Evolutionary conservation across 2,888 invertebrate genomes (phyloP).

Genomic region (Smittia sp.): DNA sequence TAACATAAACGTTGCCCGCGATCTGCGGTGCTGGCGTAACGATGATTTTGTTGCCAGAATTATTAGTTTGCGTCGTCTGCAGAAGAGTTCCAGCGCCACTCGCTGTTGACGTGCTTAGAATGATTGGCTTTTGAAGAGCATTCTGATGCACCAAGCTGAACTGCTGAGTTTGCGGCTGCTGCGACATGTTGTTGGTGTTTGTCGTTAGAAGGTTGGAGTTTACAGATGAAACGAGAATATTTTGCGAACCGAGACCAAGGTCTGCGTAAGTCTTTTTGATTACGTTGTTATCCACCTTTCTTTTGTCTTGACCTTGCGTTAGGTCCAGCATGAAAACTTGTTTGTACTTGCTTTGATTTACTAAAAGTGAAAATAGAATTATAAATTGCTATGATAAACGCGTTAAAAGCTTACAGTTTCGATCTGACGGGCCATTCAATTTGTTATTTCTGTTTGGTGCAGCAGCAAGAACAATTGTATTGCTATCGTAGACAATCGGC

Average conservation of each 20-base stretch:
- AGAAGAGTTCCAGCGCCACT: slow-evolving; percentile 5
- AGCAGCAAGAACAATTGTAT: slow-evolving; percentile 9
- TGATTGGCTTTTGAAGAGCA: slow-evolving; percentile 27
- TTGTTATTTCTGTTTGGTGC: slow-evolving; percentile 5
- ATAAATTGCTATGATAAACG: not conserved
- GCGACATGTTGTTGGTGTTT: slow-evolving; percentile 1
- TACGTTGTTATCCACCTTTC: not conserved
- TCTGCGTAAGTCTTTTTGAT: slow-evolving; percentile 29
- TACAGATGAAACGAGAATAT: slow-evolving; percentile 30
- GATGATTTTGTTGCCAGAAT: slow-evolving; percentile 26
- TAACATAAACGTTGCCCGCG: slow-evolving; percentile 14
- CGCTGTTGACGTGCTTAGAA: slow-evolving; percentile 23
- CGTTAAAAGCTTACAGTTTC: slow-evolving; percentile 10
- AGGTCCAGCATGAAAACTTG: slow-evolving; percentile 35
- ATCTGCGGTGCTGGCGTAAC: slow-evolving; percentile 25
- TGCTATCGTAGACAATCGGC: slow-evolving; percentile 31
- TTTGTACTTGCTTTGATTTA: slow-evolving; percentile 34
- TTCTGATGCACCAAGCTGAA: slow-evolving; percentile 28
- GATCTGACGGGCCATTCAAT: slow-evolving; percentile 34
- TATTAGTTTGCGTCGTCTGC: not conserved
- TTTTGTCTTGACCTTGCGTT: slow-evolving; percentile 27
- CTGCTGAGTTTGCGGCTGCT: slow-evolving; percentile 21
- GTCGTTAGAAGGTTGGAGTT: slow-evolving; percentile 21
- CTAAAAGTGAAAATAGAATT: slow-evolving; percentile 22
- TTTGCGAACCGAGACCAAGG: slow-evolving; percentile 13